Conservation (phyloP, 2,797 vertebrate genomes). For the Danio aesculapii region DNA sequence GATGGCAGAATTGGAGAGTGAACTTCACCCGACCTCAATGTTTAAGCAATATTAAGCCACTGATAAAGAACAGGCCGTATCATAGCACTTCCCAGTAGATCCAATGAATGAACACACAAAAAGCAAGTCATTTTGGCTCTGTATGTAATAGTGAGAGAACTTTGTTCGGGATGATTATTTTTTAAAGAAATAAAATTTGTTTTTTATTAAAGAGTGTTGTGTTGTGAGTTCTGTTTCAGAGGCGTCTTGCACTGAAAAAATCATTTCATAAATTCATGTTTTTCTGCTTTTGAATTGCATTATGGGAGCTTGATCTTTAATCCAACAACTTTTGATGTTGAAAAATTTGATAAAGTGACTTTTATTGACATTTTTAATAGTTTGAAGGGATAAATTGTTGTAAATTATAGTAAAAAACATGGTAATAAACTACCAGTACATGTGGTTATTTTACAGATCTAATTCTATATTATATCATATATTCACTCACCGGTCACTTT, state of each 20-base stretch:
- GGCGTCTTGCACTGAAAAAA: too few relatives aligned
- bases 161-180: conserved; percentile 84
- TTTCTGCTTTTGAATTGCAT: not conserved
- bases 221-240: not conserved
- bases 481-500: too few relatives aligned
- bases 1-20: conserved; percentile 57
- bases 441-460: too few relatives aligned
- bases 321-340: too few relatives aligned
- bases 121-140: conserved; percentile 81
- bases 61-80: conserved; percentile 81
- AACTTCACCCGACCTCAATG: conserved; percentile 76
- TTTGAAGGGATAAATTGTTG: too few relatives aligned
- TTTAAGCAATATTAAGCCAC: conserved; percentile 85
- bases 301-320: too few relatives aligned
- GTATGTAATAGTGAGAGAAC: conserved; percentile 81
- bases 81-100: conserved; percentile 84
- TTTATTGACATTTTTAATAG: too few relatives aligned
- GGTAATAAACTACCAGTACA: too few relatives aligned
- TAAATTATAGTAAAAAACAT: too few relatives aligned
- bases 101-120: conserved; percentile 75
- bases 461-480: too few relatives aligned
- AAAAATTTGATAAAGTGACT: too few relatives aligned
- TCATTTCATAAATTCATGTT: not conserved
- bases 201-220: conserved; percentile 77
- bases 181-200: conserved; percentile 86